A percentile compares a stretch with the other conserved stretches of the same genome.
Evolutionary conservation across 2,797 vertebrate genomes (phyloP).

Genomic region (Vipera ursinii): DNA sequence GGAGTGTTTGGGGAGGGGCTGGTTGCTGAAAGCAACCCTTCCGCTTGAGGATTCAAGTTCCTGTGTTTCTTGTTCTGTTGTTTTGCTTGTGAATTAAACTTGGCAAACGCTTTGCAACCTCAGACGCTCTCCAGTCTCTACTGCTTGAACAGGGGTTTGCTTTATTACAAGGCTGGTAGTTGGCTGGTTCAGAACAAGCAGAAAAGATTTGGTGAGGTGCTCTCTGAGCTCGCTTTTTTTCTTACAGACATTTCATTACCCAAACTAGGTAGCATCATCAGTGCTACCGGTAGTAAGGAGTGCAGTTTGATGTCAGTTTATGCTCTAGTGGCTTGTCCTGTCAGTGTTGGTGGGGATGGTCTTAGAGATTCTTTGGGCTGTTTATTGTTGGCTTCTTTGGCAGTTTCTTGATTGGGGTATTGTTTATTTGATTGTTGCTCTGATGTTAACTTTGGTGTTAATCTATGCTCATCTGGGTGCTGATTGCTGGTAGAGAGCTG

Average conservation of each 20-base stretch:
- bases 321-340: background rate
- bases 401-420: background rate
- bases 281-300: background rate
- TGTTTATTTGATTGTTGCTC: background rate
- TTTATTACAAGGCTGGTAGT: too few species aligned
- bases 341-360: background rate
- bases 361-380: too few species aligned
- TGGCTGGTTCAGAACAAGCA: too few species aligned
- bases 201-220: background rate
- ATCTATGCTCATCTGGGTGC: background rate
- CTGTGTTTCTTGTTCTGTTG: too few species aligned
- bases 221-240: background rate
- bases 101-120: too few species aligned
- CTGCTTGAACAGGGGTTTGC: too few species aligned
- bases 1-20: too few species aligned
- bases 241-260: background rate
- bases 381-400: background rate
- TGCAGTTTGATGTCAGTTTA: background rate
- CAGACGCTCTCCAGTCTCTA: too few species aligned
- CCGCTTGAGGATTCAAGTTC: too few species aligned
- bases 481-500: background rate
- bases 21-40: too few species aligned
- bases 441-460: background rate
- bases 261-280: background rate
- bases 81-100: too few species aligned